Conservation (phyloP, 2,888 invertebrate genomes). For the Macrosoma leucophasiata region DNA sequence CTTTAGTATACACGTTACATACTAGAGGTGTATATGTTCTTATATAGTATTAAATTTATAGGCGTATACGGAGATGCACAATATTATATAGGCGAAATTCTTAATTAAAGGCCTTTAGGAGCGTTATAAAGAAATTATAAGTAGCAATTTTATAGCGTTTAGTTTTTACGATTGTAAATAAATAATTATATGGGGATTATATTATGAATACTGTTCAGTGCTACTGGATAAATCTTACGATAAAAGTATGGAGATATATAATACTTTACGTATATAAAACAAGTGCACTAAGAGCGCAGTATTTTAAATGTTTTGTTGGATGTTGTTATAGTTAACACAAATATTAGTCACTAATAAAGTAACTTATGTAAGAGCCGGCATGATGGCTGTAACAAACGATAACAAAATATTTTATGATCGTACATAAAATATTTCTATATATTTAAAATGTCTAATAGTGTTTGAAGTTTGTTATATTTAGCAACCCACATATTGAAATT, state of each 20-base stretch:
- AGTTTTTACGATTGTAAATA: constrained; percentile 61
- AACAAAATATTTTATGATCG: too few relatives aligned
- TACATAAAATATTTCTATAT: constrained; percentile 5
- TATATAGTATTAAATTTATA: constrained; percentile 60
- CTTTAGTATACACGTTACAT: constrained; percentile 62
- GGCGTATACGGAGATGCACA: constrained; percentile 52
- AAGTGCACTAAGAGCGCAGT: constrained; percentile 50
- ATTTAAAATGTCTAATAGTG: constrained; percentile 9
- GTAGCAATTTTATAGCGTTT: constrained; percentile 45
- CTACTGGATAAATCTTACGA: constrained; percentile 36
- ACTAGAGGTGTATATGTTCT: constrained; percentile 54
- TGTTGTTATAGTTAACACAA: constrained; percentile 46
- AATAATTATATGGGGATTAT: constrained; percentile 28
- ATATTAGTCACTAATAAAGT: constrained; percentile 47
- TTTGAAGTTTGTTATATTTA: constrained; percentile 5
- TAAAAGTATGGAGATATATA: constrained; percentile 30
- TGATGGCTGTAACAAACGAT: constrained; percentile 38
- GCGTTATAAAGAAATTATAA: constrained; percentile 38
- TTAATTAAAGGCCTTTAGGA: constrained; percentile 37
- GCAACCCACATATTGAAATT: too few relatives aligned
- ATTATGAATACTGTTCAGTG: constrained; percentile 37
- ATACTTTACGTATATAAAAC: constrained; percentile 29
- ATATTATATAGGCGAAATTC: constrained; percentile 38
- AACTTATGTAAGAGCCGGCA: constrained; percentile 40
- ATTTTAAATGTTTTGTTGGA: constrained; percentile 44